Evolutionary conservation across 1,140 invertebrate genomes (phyloP).

Genomic region (Microplitis demolitor): DNA sequence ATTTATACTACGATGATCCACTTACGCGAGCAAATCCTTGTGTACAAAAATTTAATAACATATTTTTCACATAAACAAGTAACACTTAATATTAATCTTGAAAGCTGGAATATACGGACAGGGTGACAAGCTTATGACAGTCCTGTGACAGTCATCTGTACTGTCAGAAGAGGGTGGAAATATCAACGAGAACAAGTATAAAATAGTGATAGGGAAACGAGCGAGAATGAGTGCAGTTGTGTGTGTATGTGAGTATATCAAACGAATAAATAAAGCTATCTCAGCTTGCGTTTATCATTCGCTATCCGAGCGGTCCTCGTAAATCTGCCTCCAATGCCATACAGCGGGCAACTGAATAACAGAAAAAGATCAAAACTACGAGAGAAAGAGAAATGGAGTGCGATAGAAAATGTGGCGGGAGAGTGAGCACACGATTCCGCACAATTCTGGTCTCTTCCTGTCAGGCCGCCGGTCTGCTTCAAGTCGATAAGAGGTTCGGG

Average conservation of each 20-base stretch:
- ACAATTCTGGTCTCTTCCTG: constrained; percentile 18
- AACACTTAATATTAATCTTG: background rate
- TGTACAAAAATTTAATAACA: too few species aligned
- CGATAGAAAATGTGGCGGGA: background rate
- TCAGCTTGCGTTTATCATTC: constrained; percentile 60
- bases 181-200: background rate
- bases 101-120: background rate
- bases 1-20: too few species aligned
- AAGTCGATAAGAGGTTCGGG: constrained; percentile 55
- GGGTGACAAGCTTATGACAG: background rate
- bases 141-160: constrained; percentile 10
- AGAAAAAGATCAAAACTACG: background rate
- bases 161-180: background rate
- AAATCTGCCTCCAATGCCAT: constrained; percentile 57
- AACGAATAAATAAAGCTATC: constrained; percentile 63
- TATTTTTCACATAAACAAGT: too few species aligned
- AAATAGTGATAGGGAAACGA: constrained; percentile 23
- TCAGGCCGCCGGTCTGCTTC: constrained; percentile 46
- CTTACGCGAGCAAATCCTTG: too few species aligned
- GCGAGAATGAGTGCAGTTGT: constrained; percentile 22
- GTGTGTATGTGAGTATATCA: constrained; percentile 30
- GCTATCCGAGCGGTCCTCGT: constrained; percentile 59
- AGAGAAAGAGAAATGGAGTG: background rate
- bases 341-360: constrained; percentile 30
- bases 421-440: background rate